Conservation (phyloP, 1,140 invertebrate species). For the Colletes gigas region DNA sequence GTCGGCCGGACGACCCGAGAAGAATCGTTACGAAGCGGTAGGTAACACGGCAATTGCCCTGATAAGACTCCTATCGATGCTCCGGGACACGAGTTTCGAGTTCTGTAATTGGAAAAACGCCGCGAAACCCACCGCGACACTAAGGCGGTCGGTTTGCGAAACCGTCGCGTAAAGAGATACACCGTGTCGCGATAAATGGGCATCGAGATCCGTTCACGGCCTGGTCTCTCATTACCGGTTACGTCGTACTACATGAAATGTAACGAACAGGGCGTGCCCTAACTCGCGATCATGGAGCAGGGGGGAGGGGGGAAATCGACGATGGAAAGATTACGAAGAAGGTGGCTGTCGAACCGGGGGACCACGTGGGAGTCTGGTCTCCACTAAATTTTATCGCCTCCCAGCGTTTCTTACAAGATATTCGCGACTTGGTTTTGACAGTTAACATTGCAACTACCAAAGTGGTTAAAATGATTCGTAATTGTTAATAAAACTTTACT, state of each 20-base stretch:
- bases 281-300: too few species aligned
- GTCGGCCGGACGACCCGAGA: constrained; percentile 1
- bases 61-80: constrained; percentile 38
- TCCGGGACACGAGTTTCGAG: constrained; percentile 12
- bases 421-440: too few species aligned
- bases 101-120: constrained; percentile 35
- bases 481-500: too few species aligned
- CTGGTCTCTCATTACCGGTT: not conserved
- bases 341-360: not conserved
- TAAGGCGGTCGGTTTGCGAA: constrained; percentile 8
- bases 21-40: constrained; percentile 40
- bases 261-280: not conserved
- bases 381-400: too few species aligned
- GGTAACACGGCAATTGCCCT: constrained; percentile 30
- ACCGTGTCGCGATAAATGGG: constrained; percentile 13
- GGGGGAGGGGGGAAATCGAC: too few species aligned
- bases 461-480: too few species aligned
- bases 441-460: too few species aligned
- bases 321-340: too few species aligned
- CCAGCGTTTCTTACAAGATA: too few species aligned
- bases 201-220: not conserved
- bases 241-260: not conserved
- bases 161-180: constrained; percentile 8
- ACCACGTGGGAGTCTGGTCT: too few species aligned
- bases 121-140: constrained; percentile 21